phyloP scores from a whole-genome alignment of 2,113 vertebrate genomes.

The Mesoclemmys tuberculata region DNA sequence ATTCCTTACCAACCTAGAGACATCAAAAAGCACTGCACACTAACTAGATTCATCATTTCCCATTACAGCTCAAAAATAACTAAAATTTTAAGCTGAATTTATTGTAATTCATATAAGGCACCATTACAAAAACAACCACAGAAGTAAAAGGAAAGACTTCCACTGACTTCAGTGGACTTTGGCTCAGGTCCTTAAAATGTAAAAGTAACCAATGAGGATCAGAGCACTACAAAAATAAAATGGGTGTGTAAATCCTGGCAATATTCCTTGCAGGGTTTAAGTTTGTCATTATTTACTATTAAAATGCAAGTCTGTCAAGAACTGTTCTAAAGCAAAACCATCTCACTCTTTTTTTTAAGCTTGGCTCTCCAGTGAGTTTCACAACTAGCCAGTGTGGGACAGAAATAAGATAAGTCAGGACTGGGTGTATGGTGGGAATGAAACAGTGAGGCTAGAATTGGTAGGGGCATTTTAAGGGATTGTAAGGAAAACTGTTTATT shows the following conservation, averaged over 20 bases:
- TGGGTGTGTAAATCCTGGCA: neutral
- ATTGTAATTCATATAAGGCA: neutral
- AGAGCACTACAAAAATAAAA: neutral
- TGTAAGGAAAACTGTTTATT: neutral
- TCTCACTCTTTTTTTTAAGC: neutral
- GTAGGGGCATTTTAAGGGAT: neutral
- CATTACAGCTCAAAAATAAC: neutral
- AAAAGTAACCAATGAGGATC: neutral
- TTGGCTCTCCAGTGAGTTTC: neutral
- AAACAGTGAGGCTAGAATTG: neutral
- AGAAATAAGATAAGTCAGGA: neutral
- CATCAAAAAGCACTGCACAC: neutral
- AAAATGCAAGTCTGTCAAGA: neutral
- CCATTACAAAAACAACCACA: neutral
- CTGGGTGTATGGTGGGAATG: neutral
- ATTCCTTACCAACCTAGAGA: neutral
- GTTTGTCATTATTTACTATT: neutral
- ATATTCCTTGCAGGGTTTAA: neutral
- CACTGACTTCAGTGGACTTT: neutral
- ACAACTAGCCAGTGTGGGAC: fast-evolving
- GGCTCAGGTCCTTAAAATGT: neutral
- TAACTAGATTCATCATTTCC: neutral
- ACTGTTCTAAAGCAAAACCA: neutral
- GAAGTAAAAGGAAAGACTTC: neutral
- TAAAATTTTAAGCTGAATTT: neutral